A percentile compares a stretch with the other conserved stretches of the same genome.
Conservation (phyloP, 2,797 vertebrate species). For the Oryzias sinensis region DNA sequence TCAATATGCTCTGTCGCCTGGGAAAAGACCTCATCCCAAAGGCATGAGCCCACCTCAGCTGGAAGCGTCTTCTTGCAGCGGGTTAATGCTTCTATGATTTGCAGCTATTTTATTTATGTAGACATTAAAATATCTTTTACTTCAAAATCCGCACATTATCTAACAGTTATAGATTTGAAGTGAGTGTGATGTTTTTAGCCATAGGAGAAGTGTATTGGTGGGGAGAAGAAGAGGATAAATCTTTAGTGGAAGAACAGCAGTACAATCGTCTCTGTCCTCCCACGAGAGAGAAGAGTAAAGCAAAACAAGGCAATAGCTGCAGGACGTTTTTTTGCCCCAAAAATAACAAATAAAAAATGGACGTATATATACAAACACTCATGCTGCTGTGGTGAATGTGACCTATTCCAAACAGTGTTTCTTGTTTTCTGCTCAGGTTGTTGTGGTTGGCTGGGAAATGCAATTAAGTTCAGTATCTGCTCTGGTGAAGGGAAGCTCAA, state of each 20-base stretch:
- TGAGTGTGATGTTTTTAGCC: slow-evolving; percentile 53
- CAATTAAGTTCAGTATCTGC: slow-evolving; percentile 40
- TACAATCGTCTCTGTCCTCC: slow-evolving; percentile 38
- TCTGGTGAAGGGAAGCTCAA: slow-evolving; percentile 37
- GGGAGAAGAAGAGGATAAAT: slow-evolving; percentile 38
- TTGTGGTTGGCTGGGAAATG: slow-evolving; percentile 30
- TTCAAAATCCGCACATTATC: slow-evolving; percentile 28
- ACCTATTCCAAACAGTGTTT: not conserved
- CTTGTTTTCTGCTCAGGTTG: slow-evolving; percentile 20
- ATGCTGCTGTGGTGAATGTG: slow-evolving; percentile 1
- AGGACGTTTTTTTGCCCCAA: slow-evolving; percentile 37
- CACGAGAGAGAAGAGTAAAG: slow-evolving; percentile 51
- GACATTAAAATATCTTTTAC: slow-evolving; percentile 10
- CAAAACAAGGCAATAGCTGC: slow-evolving; percentile 62
- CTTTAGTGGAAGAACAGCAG: slow-evolving; percentile 37
- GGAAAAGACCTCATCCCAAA: slow-evolving; percentile 55
- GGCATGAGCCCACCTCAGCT: slow-evolving; percentile 43
- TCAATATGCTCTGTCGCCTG: slow-evolving; percentile 59
- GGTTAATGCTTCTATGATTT: slow-evolving; percentile 2
- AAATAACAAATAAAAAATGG: slow-evolving; percentile 7
- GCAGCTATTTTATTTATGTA: no score
- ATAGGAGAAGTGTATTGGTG: slow-evolving; percentile 53
- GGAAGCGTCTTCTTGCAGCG: slow-evolving; percentile 31
- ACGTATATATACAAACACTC: slow-evolving; percentile 2
- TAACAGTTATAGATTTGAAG: slow-evolving; percentile 25